Conservation (phyloP, 2,113 vertebrate genomes). For the Urocynchramus pylzowi region DNA sequence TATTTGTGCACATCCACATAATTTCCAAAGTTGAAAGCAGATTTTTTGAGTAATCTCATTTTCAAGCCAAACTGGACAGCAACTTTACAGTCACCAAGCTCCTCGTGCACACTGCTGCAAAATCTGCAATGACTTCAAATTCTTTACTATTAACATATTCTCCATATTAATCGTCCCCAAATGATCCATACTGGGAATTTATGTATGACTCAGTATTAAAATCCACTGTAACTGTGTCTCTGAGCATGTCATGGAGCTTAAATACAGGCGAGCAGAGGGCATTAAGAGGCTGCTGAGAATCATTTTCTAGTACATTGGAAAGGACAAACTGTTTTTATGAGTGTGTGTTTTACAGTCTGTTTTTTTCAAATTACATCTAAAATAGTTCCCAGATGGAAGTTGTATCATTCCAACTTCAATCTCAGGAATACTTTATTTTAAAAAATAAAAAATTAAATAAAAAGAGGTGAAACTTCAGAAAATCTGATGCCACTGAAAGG, state of each 20-base stretch:
- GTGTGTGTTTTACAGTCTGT: neutral
- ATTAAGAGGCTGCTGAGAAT: constrained; percentile 8
- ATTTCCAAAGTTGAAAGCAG: accelerated
- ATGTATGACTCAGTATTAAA: neutral
- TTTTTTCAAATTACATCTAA: constrained; percentile 29
- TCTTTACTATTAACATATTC: neutral
- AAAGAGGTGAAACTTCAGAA: neutral
- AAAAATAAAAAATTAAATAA: neutral
- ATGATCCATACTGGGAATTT: constrained; percentile 15
- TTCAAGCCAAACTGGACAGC: neutral
- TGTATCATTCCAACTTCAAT: neutral
- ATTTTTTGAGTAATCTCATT: neutral
- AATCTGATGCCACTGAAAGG: neutral
- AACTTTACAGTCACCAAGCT: neutral
- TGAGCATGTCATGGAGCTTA: neutral
- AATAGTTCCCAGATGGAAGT: constrained; percentile 25
- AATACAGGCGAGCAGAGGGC: neutral
- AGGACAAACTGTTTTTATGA: constrained; percentile 26
- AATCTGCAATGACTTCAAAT: neutral
- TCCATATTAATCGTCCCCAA: neutral
- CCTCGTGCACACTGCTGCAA: neutral
- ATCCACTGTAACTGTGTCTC: neutral
- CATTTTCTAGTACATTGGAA: neutral
- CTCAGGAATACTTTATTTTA: neutral
- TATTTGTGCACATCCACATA: accelerated